A percentile compares a stretch with the other conserved stretches of the same genome.
Evolutionary conservation across 2,888 invertebrate genomes (phyloP).

Genomic region (Epsilonema sp.): DNA sequence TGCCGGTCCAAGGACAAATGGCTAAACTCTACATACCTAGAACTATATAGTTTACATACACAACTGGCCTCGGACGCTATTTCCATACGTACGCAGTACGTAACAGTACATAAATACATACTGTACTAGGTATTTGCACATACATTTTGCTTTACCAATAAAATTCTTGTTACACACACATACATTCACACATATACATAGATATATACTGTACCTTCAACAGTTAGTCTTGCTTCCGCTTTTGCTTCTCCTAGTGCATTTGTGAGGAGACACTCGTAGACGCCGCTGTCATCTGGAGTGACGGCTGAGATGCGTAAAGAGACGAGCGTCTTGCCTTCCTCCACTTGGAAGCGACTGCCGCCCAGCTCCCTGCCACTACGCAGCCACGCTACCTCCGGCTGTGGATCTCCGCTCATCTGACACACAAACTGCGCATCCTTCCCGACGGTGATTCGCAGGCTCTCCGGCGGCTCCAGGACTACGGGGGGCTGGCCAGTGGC

Average conservation of each 20-base stretch:
- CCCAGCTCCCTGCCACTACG: background rate
- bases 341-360: background rate
- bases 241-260: constrained; percentile 6
- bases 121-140: too few species aligned
- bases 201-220: background rate
- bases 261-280: constrained; percentile 13
- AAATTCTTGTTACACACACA: too few species aligned
- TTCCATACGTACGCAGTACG: too few species aligned
- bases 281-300: constrained; percentile 14
- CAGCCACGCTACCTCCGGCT: background rate
- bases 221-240: background rate
- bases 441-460: background rate
- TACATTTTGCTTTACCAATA: too few species aligned
- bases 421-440: background rate
- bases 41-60: too few species aligned
- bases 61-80: too few species aligned
- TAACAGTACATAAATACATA: too few species aligned
- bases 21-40: too few species aligned
- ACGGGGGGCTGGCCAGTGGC: background rate
- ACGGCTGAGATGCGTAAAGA: constrained; percentile 14
- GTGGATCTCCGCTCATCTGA: background rate
- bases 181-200: too few species aligned
- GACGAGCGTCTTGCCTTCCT: background rate
- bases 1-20: too few species aligned
- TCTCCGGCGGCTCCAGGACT: background rate